phyloP scores from a whole-genome alignment of 1,140 invertebrate genomes.

The Zaprionus davidi region DNA sequence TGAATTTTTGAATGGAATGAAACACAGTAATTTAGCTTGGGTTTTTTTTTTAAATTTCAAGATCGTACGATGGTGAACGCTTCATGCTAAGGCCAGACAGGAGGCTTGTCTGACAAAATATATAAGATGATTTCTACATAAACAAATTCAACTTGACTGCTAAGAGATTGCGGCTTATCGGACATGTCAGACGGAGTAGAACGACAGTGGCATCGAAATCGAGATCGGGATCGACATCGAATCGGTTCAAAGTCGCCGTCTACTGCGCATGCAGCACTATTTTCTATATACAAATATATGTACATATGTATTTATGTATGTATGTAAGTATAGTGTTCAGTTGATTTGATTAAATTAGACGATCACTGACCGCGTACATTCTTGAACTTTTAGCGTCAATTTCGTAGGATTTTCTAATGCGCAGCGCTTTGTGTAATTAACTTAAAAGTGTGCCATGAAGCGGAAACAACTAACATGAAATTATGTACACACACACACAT shows the following conservation, averaged over 20 bases:
- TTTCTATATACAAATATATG: neutral
- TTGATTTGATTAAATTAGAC: conserved; percentile 50
- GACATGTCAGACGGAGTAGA: conserved; percentile 19
- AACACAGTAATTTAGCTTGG: neutral
- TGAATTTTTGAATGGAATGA: neutral
- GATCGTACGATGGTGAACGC: neutral
- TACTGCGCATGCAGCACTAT: conserved; percentile 18
- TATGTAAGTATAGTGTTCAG: conserved; percentile 10
- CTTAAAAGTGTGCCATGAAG: conserved; percentile 64
- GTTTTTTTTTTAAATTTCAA: neutral
- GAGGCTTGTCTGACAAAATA: conserved; percentile 24
- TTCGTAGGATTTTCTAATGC: conserved; percentile 23
- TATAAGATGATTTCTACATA: conserved; percentile 1
- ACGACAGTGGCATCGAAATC: neutral
- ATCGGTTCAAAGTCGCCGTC: conserved; percentile 51
- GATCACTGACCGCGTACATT: conserved; percentile 37
- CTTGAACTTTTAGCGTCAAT: conserved; percentile 45
- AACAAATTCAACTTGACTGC: neutral
- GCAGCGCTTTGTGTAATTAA: conserved; percentile 34
- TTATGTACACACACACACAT: conserved; percentile 39
- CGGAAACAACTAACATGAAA: conserved; percentile 54
- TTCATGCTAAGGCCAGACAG: conserved; percentile 18
- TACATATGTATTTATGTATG: conserved; percentile 17
- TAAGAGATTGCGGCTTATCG: conserved; percentile 30
- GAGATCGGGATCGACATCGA: conserved; percentile 2